Evolutionary conservation across 2,888 invertebrate species (phyloP).

Genomic region (Leptinotarsa haldemani): DNA sequence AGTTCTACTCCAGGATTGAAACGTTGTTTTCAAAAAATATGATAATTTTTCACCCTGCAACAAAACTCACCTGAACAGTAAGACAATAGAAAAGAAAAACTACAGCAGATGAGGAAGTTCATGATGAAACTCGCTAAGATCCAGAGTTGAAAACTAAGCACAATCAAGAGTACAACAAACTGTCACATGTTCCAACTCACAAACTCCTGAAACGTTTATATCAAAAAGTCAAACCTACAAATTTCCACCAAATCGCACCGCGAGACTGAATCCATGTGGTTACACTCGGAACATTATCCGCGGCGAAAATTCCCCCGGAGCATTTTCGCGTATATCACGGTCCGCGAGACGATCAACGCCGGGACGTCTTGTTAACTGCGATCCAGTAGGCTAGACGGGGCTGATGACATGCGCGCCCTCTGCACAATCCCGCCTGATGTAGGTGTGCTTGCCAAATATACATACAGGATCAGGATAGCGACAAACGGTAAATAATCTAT

Average conservation of each 20-base stretch:
- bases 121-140: slow-evolving; percentile 44
- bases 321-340: slow-evolving; percentile 31
- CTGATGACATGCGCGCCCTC: slow-evolving; percentile 52
- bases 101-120: slow-evolving; percentile 45
- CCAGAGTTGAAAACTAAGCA: slow-evolving; percentile 24
- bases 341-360: slow-evolving; percentile 50
- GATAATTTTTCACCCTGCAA: not conserved
- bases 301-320: slow-evolving; percentile 23
- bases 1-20: too few species aligned
- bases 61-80: slow-evolving; percentile 46
- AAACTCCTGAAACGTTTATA: slow-evolving; percentile 13
- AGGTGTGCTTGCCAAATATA: slow-evolving; percentile 43
- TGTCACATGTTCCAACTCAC: slow-evolving; percentile 23
- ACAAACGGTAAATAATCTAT: slow-evolving; percentile 38
- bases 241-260: not conserved
- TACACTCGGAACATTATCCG: slow-evolving; percentile 2
- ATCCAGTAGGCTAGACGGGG: slow-evolving; percentile 46
- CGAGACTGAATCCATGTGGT: not conserved
- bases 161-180: slow-evolving; percentile 1
- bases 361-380: slow-evolving; percentile 53
- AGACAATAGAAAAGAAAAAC: slow-evolving; percentile 46
- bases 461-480: slow-evolving; percentile 41
- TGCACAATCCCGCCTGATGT: slow-evolving; percentile 36
- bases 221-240: slow-evolving; percentile 11
- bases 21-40: not conserved